These are phyloP conservation scores for Artibeus lituratus DNA, from an alignment of 2,797 vertebrate genomes.

Conservation along the genomic window DNA sequence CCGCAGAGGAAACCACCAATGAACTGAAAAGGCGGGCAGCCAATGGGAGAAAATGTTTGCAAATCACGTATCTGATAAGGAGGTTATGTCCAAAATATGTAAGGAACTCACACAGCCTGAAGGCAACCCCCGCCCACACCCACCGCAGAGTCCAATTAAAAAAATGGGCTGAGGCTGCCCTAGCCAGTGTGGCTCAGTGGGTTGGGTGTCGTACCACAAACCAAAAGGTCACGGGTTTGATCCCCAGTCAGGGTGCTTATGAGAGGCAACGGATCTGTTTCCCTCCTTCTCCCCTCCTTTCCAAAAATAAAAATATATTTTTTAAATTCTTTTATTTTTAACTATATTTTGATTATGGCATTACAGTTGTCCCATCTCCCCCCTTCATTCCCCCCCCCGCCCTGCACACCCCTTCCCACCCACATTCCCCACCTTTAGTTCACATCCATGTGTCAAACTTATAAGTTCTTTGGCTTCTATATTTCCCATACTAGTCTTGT, in stretches of 20 bases:
- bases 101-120: background rate
- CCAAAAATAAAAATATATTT: background rate
- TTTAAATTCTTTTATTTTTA: too few relatives aligned
- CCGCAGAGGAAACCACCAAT: background rate
- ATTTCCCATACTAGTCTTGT: too few relatives aligned
- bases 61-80: background rate
- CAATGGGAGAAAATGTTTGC: background rate
- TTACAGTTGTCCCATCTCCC: too few relatives aligned
- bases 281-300: background rate
- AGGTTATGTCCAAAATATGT: background rate
- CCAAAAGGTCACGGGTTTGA: background rate
- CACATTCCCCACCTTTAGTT: too few relatives aligned
- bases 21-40: background rate
- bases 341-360: too few relatives aligned
- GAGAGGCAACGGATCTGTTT: background rate
- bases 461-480: too few relatives aligned
- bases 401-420: too few relatives aligned
- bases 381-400: too few relatives aligned
- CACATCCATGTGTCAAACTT: too few relatives aligned
- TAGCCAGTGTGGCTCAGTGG: background rate
- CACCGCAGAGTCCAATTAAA: background rate
- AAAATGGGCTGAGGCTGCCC: background rate
- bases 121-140: background rate
- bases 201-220: background rate
- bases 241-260: background rate